Evolutionary conservation across 2,113 vertebrate species (phyloP), one percentile per base, ranked within the genome.

Genomic region (Crotalus horridus): DNA sequence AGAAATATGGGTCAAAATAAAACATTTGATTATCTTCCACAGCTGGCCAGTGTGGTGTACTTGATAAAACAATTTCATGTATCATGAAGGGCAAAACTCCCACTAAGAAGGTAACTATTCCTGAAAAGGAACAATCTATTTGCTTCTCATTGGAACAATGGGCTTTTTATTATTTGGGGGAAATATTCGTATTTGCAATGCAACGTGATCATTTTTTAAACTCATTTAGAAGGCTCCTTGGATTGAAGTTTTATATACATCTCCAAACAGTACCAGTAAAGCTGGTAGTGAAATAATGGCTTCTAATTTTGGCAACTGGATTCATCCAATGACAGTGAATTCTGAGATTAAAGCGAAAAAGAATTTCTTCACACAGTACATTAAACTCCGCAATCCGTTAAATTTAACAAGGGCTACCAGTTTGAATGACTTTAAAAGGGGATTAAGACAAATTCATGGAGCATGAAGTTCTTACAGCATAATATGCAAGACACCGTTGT

Each of bases 11-110:
- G n/a, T 43, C 8, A 64, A 4, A 59, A 94, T 81, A 23, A 92
- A 90, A 17, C 15, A 88, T 81, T 64, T 23, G 86, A 10, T 97
- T 91, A 39, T 95, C 12, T 96, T 85, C 89, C 90, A 4, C 90
- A 99, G 99, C 99, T 96, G 99, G 98, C 90, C 99, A 99, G 94
- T 98, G 98, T 93, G 98, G 97, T 87, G 94, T 99, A 64, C 98
- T 99, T 53, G 98, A 98, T 94, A 98, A 96, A 97, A 99, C 99
- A 5, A 98, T 99, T 95, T 98, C 97, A 93, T 96, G 96, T 96
- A 93, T 99, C 54, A 98, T 99, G 98, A 99, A 98, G 97, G 98
- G 98, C 2, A 93, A 98, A 93, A 96, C 96, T 86, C 98, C 99
- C 93, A 96, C 96, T 92, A 98, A 97, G 90, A 98, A 98, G 97